A percentile compares a stretch with the other conserved stretches of the same genome.
phyloP scores from a whole-genome alignment of 2,113 vertebrate species.

The Isichthys henryi region DNA sequence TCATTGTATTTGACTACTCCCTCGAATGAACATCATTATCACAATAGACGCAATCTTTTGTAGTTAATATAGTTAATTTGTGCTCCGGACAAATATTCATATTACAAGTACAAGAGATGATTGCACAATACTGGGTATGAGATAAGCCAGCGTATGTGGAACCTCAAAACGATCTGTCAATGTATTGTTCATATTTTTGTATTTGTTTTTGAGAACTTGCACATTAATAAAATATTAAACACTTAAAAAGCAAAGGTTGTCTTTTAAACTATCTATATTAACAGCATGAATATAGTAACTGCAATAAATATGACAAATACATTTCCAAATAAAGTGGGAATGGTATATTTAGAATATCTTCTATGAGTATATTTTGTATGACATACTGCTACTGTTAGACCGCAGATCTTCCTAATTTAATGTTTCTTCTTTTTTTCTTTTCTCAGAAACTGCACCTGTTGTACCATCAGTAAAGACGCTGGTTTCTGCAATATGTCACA shows the following conservation, averaged over 20 bases:
- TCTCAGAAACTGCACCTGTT: not conserved
- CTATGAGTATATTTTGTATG: not conserved
- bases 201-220: not conserved
- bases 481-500: not conserved
- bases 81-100: not conserved
- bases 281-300: not conserved
- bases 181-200: not conserved
- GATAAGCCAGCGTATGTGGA: not conserved
- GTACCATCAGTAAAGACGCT: not conserved
- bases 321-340: not conserved
- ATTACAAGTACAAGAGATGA: not conserved
- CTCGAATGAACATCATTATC: not conserved
- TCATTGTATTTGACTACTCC: not conserved
- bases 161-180: not conserved
- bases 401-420: not conserved
- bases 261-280: not conserved
- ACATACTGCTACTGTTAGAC: not conserved
- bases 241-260: not conserved
- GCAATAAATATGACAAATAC: not conserved
- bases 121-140: not conserved
- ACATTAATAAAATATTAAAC: not conserved
- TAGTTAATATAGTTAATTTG: not conserved
- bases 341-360: not conserved
- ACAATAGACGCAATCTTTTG: not conserved
- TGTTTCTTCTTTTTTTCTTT: not conserved